phyloP scores from a whole-genome alignment of 2,113 vertebrate species.

The Grallaria varia region DNA sequence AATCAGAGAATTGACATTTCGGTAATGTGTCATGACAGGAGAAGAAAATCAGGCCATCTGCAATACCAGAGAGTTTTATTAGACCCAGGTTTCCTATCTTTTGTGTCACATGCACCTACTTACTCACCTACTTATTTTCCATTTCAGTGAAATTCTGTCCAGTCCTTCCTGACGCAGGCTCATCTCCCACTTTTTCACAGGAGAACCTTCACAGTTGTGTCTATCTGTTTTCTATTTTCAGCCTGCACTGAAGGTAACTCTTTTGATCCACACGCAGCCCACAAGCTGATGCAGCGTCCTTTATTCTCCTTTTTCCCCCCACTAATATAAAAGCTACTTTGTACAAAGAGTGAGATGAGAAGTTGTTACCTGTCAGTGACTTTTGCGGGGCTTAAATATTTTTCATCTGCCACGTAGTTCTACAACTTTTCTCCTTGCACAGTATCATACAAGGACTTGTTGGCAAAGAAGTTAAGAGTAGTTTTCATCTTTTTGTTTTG shows the following conservation, averaged over 20 bases:
- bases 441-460: not conserved
- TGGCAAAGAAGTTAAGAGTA: not conserved
- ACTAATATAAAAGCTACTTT: slow-evolving; percentile 9
- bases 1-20: slow-evolving; percentile 44
- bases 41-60: slow-evolving; percentile 45
- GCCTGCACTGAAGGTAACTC: not conserved
- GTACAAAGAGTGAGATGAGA: slow-evolving; percentile 9
- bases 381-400: not conserved
- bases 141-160: slow-evolving; percentile 34
- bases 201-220: not conserved
- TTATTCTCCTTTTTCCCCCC: not conserved
- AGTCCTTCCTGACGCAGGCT: not conserved
- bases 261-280: slow-evolving; percentile 39
- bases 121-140: slow-evolving; percentile 54
- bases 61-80: slow-evolving; percentile 11
- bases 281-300: not conserved
- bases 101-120: slow-evolving; percentile 49
- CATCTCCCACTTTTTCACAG: slow-evolving; percentile 18
- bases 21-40: not conserved
- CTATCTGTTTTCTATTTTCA: slow-evolving; percentile 58
- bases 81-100: slow-evolving; percentile 38
- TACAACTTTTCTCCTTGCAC: not conserved
- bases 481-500: slow-evolving; percentile 23
- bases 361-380: slow-evolving; percentile 23
- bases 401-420: not conserved